phyloP scores from a whole-genome alignment of 1,140 invertebrate species.

The Drosophila kanapiae region DNA sequence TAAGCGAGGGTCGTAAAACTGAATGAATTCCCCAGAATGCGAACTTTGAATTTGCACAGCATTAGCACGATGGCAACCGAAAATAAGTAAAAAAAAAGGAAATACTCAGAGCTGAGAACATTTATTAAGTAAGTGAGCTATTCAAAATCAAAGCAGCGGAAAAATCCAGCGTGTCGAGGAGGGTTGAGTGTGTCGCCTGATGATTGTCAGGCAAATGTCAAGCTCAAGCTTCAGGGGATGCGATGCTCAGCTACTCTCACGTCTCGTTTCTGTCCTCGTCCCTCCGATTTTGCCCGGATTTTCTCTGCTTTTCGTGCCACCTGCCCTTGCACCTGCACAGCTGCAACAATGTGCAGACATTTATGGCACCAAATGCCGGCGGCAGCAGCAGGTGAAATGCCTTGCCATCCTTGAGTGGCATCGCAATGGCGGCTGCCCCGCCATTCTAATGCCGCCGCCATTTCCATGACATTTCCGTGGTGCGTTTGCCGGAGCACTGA shows the following conservation, averaged over 20 bases:
- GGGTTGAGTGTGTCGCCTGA: conserved; percentile 35
- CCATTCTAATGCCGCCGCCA: conserved; percentile 62
- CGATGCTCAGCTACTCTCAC: conserved; percentile 31
- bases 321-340: conserved; percentile 11
- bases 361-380: conserved; percentile 71
- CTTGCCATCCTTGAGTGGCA: conserved; percentile 62
- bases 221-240: conserved; percentile 46
- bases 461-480: conserved; percentile 67
- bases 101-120: conserved; percentile 33
- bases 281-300: not conserved
- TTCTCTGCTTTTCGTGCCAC: conserved; percentile 7
- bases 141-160: conserved; percentile 78
- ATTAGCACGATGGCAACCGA: conserved; percentile 39
- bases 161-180: conserved; percentile 40
- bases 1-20: conserved; percentile 18
- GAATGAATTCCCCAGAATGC: conserved; percentile 43
- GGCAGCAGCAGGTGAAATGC: conserved; percentile 64
- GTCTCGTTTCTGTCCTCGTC: conserved; percentile 12
- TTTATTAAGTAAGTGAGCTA: conserved; percentile 80
- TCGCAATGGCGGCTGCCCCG: conserved; percentile 20
- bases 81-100: not conserved
- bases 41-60: conserved; percentile 73
- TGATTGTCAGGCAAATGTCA: conserved; percentile 70
- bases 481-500: conserved; percentile 40
- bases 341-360: conserved; percentile 78